Percentiles rank a stretch among this genome's conserved stretches.
Conservation (phyloP, 2,888 invertebrate species). For the Amiota minor region DNA sequence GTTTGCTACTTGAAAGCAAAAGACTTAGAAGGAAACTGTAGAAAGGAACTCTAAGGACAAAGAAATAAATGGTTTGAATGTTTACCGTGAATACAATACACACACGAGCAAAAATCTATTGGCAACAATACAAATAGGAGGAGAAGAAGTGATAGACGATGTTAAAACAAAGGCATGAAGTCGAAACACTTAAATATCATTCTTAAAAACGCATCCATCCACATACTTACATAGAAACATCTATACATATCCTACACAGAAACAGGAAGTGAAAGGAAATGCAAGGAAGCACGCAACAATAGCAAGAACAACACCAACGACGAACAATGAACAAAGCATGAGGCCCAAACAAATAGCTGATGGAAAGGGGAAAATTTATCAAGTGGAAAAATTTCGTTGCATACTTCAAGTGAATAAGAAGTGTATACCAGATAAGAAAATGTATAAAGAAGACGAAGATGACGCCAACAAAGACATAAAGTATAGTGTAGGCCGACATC, state of each 20-base stretch:
- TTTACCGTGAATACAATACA: not conserved
- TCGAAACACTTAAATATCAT: constrained; percentile 22
- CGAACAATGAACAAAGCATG: constrained; percentile 18
- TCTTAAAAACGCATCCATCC: not conserved
- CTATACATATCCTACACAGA: not conserved
- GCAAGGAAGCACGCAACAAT: constrained; percentile 10
- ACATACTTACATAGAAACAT: not conserved
- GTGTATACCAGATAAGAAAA: not conserved
- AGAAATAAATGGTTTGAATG: constrained; percentile 1
- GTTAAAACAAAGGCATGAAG: constrained; percentile 32
- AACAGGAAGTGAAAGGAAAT: not conserved
- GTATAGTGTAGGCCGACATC: constrained; percentile 22
- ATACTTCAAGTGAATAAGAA: constrained; percentile 24
- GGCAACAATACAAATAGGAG: constrained; percentile 29
- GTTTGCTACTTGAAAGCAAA: constrained; percentile 30
- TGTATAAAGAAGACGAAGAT: no score
- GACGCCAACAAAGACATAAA: constrained; percentile 3
- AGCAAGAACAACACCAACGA: constrained; percentile 21
- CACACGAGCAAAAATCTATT: constrained; percentile 14
- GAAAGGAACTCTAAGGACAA: not conserved
- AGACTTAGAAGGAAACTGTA: constrained; percentile 24
- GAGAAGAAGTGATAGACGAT: constrained; percentile 23
- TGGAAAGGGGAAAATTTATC: constrained; percentile 25
- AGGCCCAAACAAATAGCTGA: not conserved
- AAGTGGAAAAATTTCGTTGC: constrained; percentile 29